Evolutionary conservation across 2,113 vertebrate genomes (phyloP).

Genomic region (Centrocercus urophasianus): DNA sequence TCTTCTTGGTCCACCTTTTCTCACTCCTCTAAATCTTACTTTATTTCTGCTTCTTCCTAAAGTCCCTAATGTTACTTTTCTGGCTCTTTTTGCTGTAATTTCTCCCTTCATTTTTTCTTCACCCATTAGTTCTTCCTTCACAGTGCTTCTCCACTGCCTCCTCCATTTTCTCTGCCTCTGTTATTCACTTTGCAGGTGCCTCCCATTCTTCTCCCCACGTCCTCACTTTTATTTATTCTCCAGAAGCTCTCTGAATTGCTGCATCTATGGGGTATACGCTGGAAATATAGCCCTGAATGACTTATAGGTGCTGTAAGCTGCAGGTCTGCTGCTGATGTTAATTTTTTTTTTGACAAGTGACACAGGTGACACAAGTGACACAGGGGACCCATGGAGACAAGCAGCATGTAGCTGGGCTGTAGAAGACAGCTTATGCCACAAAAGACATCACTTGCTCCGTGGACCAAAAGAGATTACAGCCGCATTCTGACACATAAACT

Average conservation of each 20-base stretch:
- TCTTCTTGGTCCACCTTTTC: neutral
- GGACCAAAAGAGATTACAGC: rapidly evolving
- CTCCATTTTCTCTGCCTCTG: neutral
- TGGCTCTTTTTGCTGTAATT: slow-evolving; percentile 16
- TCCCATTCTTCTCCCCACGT: neutral
- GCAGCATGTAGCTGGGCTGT: neutral
- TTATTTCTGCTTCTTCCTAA: slow-evolving; percentile 24
- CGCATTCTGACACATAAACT: neutral
- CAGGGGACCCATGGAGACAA: neutral
- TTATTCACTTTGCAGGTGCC: neutral
- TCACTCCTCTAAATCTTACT: neutral
- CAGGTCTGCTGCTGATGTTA: neutral
- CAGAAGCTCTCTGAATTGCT: neutral
- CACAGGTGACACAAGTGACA: neutral
- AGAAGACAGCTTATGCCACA: neutral
- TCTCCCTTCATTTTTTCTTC: neutral
- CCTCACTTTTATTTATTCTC: neutral
- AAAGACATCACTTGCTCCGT: neutral
- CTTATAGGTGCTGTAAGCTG: neutral
- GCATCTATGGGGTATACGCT: neutral
- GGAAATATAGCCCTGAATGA: rapidly evolving
- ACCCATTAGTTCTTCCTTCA: neutral
- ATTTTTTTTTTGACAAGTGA: neutral
- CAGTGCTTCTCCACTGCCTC: neutral
- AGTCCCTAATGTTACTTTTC: neutral